Evolutionary conservation across 1,140 invertebrate genomes (phyloP).

Genomic region (Odontomachus brunneus): DNA sequence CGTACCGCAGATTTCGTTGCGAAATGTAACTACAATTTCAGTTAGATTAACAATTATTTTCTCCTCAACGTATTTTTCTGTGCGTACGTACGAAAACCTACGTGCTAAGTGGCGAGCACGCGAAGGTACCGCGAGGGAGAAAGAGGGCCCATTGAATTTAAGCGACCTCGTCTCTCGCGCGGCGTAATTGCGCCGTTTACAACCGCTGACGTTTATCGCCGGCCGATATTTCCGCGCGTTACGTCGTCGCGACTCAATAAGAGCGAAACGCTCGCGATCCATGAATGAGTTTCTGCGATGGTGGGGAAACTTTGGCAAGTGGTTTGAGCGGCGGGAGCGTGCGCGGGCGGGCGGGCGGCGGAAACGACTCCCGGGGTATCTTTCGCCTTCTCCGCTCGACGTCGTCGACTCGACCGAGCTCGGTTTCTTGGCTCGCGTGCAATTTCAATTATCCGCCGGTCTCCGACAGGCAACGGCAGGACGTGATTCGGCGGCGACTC

Average conservation of each 20-base stretch:
- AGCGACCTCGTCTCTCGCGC: neutral
- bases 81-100: too few species aligned
- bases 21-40: too few species aligned
- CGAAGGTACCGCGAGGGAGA: neutral
- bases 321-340: conserved; percentile 26
- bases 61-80: too few species aligned
- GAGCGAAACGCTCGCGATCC: conserved; percentile 50
- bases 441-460: conserved; percentile 70
- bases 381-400: conserved; percentile 63
- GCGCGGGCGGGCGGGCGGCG: neutral
- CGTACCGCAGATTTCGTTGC: too few species aligned
- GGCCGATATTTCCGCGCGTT: conserved; percentile 62
- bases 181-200: conserved; percentile 32
- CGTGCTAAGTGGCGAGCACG: too few species aligned
- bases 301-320: conserved; percentile 76
- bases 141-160: neutral
- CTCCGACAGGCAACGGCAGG: conserved; percentile 8
- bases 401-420: conserved; percentile 33
- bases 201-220: conserved; percentile 8
- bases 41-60: too few species aligned
- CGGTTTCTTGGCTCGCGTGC: conserved; percentile 65
- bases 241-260: conserved; percentile 60
- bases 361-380: conserved; percentile 52
- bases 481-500: conserved; percentile 49
- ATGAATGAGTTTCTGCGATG: conserved; percentile 76